A percentile compares a stretch with the other conserved stretches of the same genome.
phyloP scores from a whole-genome alignment of 2,888 invertebrate species.

The Chrysolina haemoptera region DNA sequence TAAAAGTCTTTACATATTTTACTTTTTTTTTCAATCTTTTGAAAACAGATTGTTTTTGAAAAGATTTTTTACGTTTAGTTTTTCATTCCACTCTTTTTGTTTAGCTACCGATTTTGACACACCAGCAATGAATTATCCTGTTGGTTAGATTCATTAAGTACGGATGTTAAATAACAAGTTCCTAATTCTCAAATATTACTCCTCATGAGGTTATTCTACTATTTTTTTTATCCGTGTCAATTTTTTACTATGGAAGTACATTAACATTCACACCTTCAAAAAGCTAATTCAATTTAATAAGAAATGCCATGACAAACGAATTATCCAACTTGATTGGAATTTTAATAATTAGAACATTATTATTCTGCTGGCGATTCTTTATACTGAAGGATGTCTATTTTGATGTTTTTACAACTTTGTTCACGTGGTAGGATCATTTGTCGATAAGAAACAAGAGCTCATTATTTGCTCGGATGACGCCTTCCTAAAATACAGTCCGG shows the following conservation, averaged over 20 bases:
- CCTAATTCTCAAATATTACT: no score
- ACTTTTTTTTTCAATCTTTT: no score
- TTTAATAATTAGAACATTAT: background rate
- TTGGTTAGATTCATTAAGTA: no score
- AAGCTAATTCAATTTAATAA: background rate
- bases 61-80: no score
- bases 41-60: no score
- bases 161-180: no score
- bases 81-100: no score
- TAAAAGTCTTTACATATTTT: no score
- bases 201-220: no score
- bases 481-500: background rate
- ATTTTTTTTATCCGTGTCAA: background rate
- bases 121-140: no score
- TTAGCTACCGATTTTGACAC: no score
- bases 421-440: background rate
- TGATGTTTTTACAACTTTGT: background rate
- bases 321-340: background rate
- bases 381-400: conserved; percentile 15
- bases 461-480: background rate
- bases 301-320: conserved; percentile 6
- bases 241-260: background rate
- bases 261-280: background rate
- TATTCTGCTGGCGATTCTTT: background rate
- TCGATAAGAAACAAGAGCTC: background rate